Conservation (phyloP, 2,113 vertebrate species). For the Rafetus swinhoei region DNA sequence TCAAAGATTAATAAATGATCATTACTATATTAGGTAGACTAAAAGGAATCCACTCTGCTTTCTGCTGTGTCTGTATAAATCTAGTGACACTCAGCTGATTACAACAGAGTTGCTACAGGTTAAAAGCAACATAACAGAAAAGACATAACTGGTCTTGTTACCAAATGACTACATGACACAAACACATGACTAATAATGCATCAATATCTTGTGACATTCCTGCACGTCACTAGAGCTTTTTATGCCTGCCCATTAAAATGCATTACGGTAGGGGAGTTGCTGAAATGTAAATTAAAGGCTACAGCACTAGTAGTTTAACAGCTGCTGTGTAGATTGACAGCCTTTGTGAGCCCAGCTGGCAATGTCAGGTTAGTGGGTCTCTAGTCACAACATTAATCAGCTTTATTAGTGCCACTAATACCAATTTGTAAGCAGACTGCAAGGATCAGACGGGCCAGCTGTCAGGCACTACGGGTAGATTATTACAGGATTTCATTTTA, state of each 20-base stretch:
- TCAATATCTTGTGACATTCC: constrained; percentile 71
- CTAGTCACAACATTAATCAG: constrained; percentile 92
- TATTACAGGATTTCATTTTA: constrained; percentile 81
- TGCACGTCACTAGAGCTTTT: constrained; percentile 65
- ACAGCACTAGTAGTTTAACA: constrained; percentile 68
- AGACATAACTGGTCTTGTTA: constrained; percentile 68
- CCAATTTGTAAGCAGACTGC: constrained; percentile 92
- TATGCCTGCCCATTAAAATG: constrained; percentile 51
- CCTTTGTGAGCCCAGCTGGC: constrained; percentile 84
- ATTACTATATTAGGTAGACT: constrained; percentile 24
- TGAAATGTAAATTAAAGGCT: constrained; percentile 68
- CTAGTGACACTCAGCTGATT: not conserved
- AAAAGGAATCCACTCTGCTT: not conserved
- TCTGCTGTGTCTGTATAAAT: not conserved
- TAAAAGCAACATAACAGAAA: constrained; percentile 41
- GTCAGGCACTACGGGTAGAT: constrained; percentile 84
- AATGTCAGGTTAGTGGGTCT: constrained; percentile 87
- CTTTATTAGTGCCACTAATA: constrained; percentile 95
- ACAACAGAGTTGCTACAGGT: constrained; percentile 32
- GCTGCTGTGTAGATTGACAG: constrained; percentile 82
- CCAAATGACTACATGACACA: constrained; percentile 64
- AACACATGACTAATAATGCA: constrained; percentile 63
- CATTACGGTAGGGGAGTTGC: constrained; percentile 56
- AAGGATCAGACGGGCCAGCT: constrained; percentile 95
- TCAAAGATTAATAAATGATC: constrained; percentile 50